Base-by-base conservation (phyloP, 2,113 vertebrate species). In the Lepidothrix coronata region DNA sequence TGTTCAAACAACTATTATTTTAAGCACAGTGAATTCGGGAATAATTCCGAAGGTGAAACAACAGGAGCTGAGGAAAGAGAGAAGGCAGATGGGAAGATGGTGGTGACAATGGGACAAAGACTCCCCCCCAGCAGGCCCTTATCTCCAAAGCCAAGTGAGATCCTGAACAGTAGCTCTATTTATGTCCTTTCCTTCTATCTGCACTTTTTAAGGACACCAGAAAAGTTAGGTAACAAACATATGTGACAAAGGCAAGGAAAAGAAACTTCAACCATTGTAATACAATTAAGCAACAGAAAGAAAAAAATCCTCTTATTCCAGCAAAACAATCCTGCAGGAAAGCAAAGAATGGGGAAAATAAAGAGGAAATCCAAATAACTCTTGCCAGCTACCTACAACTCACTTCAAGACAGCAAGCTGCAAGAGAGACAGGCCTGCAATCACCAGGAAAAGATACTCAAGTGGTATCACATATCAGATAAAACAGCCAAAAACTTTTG, bases 1-100 rank as follows among this genome's bases (percentile, higher is more conserved):
- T 90, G 55, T 88, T 96, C 85, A 93, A 94, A 86, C 41, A 94
- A 80, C 62, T 70, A 93, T 85, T 95, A 89, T 94, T 90, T 95
- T 86, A 92, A 88, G 72, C 51, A 66, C 74, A 77, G 55, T 30
- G 79, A 95, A 94, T 92, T 58, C 83, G 90, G 88, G 37, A 73
- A 90, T 59, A 81, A 94, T 88, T 83, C 67, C 4, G 2, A 90
- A 94, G 84, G 75, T 39, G 75, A 85, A 88, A 74, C 54, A 73
- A 71, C 6, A 37, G 46, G 79, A 95, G 65, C 39, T 11, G 12
- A 66, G 63, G 49, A 41, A 77, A 95, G 30, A 73, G 54, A 78
- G 43, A 77, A 95, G 68, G 73, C 52, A 79, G 33, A 65, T 57
- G 16, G 65, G 37, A 95, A 91, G 85, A 88, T 0, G 1, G 9